These are phyloP conservation scores for Stegastes partitus DNA, from an alignment of 2,113 vertebrate species.

Conservation along the genomic window DNA sequence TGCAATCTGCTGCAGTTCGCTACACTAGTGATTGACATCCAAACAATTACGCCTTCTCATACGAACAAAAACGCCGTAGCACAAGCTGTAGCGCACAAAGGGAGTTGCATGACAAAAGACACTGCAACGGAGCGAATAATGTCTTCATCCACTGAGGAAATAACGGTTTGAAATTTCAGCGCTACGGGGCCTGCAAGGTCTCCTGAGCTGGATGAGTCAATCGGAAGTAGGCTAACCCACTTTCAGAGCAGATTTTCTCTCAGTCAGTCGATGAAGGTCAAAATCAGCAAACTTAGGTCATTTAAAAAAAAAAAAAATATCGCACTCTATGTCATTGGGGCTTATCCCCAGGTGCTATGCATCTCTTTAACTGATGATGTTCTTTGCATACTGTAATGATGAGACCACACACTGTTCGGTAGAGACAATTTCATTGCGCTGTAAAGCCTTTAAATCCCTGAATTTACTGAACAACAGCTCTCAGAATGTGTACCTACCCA, in stretches of 20 bases:
- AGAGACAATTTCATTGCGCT: too few species aligned
- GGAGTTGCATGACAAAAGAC: neutral
- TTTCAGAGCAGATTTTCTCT: constrained; percentile 10
- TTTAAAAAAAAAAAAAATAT: too few species aligned
- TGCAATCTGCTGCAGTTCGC: neutral
- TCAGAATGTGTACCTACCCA: too few species aligned
- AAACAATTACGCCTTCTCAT: neutral
- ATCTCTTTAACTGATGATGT: too few species aligned
- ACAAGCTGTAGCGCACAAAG: neutral
- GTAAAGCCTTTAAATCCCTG: too few species aligned
- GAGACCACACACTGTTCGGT: too few species aligned
- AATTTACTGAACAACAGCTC: too few species aligned
- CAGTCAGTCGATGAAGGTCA: neutral
- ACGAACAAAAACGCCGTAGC: too few species aligned
- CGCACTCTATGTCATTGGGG: too few species aligned
- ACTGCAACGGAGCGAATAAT: neutral
- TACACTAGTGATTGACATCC: neutral
- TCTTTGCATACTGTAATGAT: too few species aligned
- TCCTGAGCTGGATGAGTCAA: constrained; percentile 8
- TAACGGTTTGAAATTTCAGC: neutral
- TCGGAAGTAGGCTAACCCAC: neutral
- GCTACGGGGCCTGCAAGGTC: neutral
- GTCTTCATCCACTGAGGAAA: neutral
- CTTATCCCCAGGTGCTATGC: too few species aligned
- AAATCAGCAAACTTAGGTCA: neutral